Evolutionary conservation across 2,113 vertebrate genomes (phyloP).

Genomic region (Geococcyx californianus): DNA sequence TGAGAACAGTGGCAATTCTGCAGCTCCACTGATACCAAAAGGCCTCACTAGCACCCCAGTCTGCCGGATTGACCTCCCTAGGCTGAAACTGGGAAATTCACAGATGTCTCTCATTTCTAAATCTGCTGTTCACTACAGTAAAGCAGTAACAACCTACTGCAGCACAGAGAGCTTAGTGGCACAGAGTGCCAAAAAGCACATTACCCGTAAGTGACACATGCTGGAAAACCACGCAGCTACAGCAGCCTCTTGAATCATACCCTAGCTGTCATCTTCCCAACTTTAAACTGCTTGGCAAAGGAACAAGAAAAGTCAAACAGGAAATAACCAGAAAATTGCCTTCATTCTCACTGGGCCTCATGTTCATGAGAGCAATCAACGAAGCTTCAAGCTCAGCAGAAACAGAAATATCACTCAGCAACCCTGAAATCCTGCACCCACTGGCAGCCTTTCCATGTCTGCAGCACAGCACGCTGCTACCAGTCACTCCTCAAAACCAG

Average conservation of each 20-base stretch:
- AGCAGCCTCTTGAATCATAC: neutral
- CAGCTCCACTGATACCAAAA: neutral
- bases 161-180: neutral
- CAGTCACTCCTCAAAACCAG: neutral
- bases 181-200: neutral
- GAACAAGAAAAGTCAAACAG: neutral
- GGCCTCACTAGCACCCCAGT: accelerated
- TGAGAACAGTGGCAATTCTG: neutral
- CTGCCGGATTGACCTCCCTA: neutral
- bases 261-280: neutral
- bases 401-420: neutral
- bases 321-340: neutral
- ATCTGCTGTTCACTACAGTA: neutral
- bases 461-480: neutral
- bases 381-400: neutral
- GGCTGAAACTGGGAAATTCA: neutral
- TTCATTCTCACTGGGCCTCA: neutral
- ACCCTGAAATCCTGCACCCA: neutral
- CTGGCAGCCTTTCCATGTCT: neutral
- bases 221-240: neutral
- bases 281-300: neutral
- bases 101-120: neutral
- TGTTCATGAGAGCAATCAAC: neutral
- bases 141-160: neutral
- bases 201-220: neutral